Percentiles rank a stretch among this genome's conserved stretches.
Conservation (phyloP, 1,140 invertebrate species). For the Cydia fagiglandana region DNA sequence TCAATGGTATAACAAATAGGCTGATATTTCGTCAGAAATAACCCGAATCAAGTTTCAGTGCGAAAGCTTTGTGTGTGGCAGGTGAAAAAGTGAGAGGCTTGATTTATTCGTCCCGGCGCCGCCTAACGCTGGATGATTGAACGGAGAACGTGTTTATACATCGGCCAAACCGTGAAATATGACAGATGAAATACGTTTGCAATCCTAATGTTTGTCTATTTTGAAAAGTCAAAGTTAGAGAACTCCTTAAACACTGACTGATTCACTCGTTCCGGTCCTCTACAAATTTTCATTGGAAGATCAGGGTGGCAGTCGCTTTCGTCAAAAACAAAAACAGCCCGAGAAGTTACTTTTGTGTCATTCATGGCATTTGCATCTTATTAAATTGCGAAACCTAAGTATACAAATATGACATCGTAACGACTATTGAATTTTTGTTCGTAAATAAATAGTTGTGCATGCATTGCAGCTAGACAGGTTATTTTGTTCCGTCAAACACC, state of each 20-base stretch:
- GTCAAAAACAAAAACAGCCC: no score
- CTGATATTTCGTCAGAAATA: conserved; percentile 79
- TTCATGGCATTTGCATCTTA: no score
- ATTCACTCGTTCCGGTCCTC: neutral
- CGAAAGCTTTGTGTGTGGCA: conserved; percentile 77
- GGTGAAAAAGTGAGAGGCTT: conserved; percentile 78
- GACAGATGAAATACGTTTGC: conserved; percentile 60
- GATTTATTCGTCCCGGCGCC: conserved; percentile 77
- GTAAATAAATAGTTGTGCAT: conserved; percentile 44
- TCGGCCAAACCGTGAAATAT: conserved; percentile 71
- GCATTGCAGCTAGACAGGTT: conserved; percentile 61
- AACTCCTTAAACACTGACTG: conserved; percentile 48
- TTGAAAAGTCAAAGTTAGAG: conserved; percentile 56
- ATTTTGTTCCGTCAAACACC: conserved; percentile 64
- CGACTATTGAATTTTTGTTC: neutral
- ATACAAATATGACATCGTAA: no score
- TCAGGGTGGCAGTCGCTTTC: no score
- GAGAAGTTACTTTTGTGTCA: no score
- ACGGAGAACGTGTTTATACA: conserved; percentile 74
- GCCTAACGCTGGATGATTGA: conserved; percentile 75
- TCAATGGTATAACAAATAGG: conserved; percentile 79
- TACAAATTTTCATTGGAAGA: neutral
- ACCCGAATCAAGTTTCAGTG: conserved; percentile 78
- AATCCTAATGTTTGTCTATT: conserved; percentile 48
- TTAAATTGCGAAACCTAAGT: no score